Evolutionary conservation across 2,888 invertebrate genomes (phyloP), one percentile per base, ranked within the genome.

Genomic region (Agrypnus murinus): DNA sequence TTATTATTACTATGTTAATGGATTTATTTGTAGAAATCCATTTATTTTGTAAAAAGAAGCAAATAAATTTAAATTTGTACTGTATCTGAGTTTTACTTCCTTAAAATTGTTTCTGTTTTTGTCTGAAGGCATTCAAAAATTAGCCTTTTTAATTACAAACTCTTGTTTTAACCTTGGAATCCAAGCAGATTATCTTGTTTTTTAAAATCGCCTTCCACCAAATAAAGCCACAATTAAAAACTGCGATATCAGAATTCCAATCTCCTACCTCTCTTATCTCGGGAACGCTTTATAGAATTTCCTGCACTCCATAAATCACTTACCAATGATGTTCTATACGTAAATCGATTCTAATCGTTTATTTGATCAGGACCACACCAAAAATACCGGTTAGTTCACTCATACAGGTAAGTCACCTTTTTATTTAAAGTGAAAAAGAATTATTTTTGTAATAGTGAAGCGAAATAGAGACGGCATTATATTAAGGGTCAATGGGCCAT

Each of bases 301-400:
- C 59, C 40, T 40, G 45, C 59, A 43, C 59, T 17, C 43, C 59
- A 59, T 59, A 59, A 59, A 59, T 59, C 59, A 40, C 31, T 10
- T 43, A 9, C 59, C 43, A 59, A 25, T 59, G 43, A 43, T 36
- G 59, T 43, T 40, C 59, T 59, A 2, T 2, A 19, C 43, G 45
- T 59, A 59, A 25, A 59, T 59, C 59, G 45, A 57, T 43, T 59
- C 59, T 59, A 59, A 59, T 59, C 59, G 59, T 43, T 25, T 25
- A 59, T 43, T 43, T 59, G 59, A 59, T 59, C 59, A 43, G 59
- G 59, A 59, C 59, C 59, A 59, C 59, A 59, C 59, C 43, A 59
- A 40, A 59, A 40, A 59, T 43, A 59, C 59, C 59, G 59, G 59
- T 31, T 19, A 36, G 40, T 14, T 59, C 57, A 15, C 40, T 25